Percentiles rank a stretch among this genome's conserved stretches.
phyloP scores from a whole-genome alignment of 2,888 invertebrate genomes.

The Scaptomyza parva region DNA sequence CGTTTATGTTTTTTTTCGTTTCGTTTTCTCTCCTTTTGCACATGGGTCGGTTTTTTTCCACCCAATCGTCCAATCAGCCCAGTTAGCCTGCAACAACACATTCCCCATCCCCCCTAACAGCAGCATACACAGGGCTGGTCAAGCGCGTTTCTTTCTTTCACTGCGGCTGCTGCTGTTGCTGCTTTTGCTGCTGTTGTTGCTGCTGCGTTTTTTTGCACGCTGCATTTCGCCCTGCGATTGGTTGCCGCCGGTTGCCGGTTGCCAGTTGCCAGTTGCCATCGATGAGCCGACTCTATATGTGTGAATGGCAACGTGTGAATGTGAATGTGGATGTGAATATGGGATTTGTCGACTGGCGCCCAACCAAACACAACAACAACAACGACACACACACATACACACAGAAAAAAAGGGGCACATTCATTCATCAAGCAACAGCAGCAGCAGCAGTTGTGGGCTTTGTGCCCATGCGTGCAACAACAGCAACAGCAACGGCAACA shows the following conservation, averaged over 20 bases:
- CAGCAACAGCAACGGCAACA: conserved; percentile 16
- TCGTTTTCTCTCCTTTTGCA: conserved; percentile 19
- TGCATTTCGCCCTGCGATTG: conserved; percentile 76
- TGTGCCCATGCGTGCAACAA: conserved; percentile 42
- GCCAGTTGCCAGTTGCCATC: conserved; percentile 68
- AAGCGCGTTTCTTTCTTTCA: conserved; percentile 57
- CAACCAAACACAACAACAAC: conserved; percentile 31
- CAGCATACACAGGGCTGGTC: conserved; percentile 54
- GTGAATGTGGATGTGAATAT: conserved; percentile 12
- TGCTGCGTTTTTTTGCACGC: conserved; percentile 75
- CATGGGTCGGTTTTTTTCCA: conserved; percentile 46
- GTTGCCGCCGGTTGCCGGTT: conserved; percentile 75
- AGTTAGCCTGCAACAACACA: conserved; percentile 5
- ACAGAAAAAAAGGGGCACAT: conserved; percentile 38
- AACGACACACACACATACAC: no score
- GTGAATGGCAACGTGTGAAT: conserved; percentile 3
- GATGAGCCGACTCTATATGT: conserved; percentile 52
- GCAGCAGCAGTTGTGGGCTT: conserved; percentile 21
- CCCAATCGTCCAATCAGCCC: conserved; percentile 13
- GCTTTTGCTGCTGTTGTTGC: conserved; percentile 24
- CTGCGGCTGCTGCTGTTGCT: conserved; percentile 35
- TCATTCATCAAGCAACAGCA: conserved; percentile 56
- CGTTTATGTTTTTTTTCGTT: conserved; percentile 7
- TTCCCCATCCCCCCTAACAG: background rate
- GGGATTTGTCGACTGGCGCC: conserved; percentile 25